Base-by-base conservation (phyloP, 2,888 invertebrate species). In the Rhimphoctona megacephalus region DNA sequence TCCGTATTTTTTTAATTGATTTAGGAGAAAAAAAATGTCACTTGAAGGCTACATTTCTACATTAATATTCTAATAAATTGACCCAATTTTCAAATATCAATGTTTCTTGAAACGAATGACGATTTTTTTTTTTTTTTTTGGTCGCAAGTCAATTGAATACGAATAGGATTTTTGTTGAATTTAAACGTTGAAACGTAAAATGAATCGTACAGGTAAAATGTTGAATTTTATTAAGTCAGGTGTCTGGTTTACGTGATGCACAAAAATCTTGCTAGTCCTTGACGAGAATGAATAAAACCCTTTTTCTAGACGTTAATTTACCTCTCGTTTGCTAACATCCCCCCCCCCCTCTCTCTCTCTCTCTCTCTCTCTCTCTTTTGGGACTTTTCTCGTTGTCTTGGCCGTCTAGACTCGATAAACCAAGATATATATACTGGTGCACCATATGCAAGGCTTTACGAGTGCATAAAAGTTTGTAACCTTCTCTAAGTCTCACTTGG, bases 391-490 rank as follows among this genome's bases (percentile, higher is more conserved):
- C 89, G 86, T 89, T 88, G 88, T 89, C 89, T 89, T 88, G 87
- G 69, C 85, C 77, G 89, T 89, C 89, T 89, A 89, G 89, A 89
- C 89, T 88, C 88, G 89, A 89, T 89, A 89, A 89, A 89, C 88
- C 87, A 79, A 87, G 87, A 87, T 86, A 87, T 85, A 81, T 81
- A 78, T 64, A 85, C 87, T 85, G 83, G 88, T 89, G 89, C 88
- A 89, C 88, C 88, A 86, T 88, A 87, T 88, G 89, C 87, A 88
- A 81, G 82, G 76, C 87, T 89, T 89, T 89, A 89, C 86, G 88
- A 88, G 88, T 86, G 89, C 83, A 88, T 88, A 88, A 89, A 88
- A 88, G 86, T 85, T 82, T 81, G 86, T 79, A 76, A 76, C 81
- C 82, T 61, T 83, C 70, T 82, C 82, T 33, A 46, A 61, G 76